These are phyloP conservation scores for Polydesmus complanatus DNA, from an alignment of 2,888 invertebrate genomes.

Conservation along the genomic window DNA sequence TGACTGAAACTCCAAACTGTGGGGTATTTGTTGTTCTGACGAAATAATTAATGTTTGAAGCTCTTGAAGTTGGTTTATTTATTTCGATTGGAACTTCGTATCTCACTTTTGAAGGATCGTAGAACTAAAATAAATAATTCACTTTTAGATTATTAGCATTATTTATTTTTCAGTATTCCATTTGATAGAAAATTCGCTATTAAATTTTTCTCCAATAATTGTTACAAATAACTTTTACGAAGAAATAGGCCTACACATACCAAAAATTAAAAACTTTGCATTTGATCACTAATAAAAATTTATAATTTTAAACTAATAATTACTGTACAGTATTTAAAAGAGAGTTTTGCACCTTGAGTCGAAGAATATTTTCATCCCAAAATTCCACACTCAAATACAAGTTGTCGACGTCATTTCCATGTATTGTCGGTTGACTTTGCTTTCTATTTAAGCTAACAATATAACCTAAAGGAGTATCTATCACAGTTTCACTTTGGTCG, in stretches of 20 bases:
- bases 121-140: slow-evolving; percentile 5
- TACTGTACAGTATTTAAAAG: background rate
- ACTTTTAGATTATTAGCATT: background rate
- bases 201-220: too few species aligned
- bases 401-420: slow-evolving; percentile 6
- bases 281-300: too few species aligned
- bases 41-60: slow-evolving; percentile 20
- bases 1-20: slow-evolving; percentile 23
- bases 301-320: too few species aligned
- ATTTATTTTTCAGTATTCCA: background rate
- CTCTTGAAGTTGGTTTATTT: slow-evolving; percentile 14
- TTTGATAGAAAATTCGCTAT: background rate
- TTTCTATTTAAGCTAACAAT: slow-evolving; percentile 1
- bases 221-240: too few species aligned
- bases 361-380: slow-evolving; percentile 9
- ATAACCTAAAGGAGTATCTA: background rate
- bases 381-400: slow-evolving; percentile 13
- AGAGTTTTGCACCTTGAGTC: slow-evolving; percentile 13
- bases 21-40: slow-evolving; percentile 21
- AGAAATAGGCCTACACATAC: too few species aligned
- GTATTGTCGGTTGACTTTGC: background rate
- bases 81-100: slow-evolving; percentile 10
- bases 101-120: slow-evolving; percentile 7
- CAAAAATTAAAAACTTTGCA: too few species aligned
- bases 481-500: background rate